These are phyloP conservation scores for Melinopterus prodromus DNA, from an alignment of 2,888 invertebrate species.

Conservation along the genomic window DNA sequence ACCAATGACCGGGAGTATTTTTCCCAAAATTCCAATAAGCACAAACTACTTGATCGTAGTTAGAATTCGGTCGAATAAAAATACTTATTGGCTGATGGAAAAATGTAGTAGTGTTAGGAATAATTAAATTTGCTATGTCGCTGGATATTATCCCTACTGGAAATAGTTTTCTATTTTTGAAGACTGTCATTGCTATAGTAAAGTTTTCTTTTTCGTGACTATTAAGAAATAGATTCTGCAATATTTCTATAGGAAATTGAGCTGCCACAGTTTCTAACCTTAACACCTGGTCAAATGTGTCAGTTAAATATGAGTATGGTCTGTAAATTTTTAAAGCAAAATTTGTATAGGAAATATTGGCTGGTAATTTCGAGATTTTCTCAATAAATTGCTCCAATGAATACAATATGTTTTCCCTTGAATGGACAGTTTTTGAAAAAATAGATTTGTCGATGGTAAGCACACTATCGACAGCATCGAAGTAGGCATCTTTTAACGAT, in stretches of 20 bases:
- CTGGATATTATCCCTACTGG: background rate
- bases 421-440: slow-evolving; percentile 26
- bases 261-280: background rate
- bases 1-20: slow-evolving; percentile 29
- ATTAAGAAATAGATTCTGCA: background rate
- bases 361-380: background rate
- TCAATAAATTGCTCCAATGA: slow-evolving; percentile 31
- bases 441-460: slow-evolving; percentile 23
- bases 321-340: background rate
- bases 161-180: background rate
- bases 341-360: background rate
- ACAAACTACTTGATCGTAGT: slow-evolving; percentile 9
- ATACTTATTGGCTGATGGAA: background rate
- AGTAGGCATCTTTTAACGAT: slow-evolving; percentile 16
- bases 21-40: slow-evolving; percentile 29
- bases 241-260: background rate
- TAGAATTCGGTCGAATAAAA: background rate
- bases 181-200: background rate
- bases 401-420: slow-evolving; percentile 35
- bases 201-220: too few relatives aligned
- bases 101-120: background rate
- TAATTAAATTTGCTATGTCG: background rate
- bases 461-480: slow-evolving; percentile 24
- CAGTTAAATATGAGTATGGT: background rate
- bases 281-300: background rate